Base-by-base conservation (phyloP, 2,113 vertebrate genomes). In the Mystacornis crossleyi region DNA sequence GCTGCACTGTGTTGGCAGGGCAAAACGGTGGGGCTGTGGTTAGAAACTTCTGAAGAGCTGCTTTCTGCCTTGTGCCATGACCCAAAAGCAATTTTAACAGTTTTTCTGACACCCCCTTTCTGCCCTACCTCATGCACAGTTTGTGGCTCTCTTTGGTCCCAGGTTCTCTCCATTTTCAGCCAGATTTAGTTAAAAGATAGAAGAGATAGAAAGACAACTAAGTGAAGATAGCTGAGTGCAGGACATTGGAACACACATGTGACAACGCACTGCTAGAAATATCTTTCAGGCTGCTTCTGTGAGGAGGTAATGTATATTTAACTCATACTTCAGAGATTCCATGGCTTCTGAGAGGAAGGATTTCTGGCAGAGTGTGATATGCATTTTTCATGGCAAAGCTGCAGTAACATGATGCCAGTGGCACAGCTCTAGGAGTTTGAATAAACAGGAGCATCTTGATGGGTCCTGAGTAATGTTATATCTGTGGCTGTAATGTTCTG, bases 361-460 rank as follows among this genome's bases (percentile, higher is more conserved):
- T 60, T 67, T 69, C 54, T 72, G 74, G 25, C 50, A 50, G 36
- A 70, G 47, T 14, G 12, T 8, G 62, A 45, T 21, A 90, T 13
- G 47, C 23, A 70, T 86, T 88, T 93, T 73, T 83, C 75, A 62
- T 81, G 58, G 81, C 38, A 75, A 86, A 92, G 67, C 66, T 90
- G 67, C 79, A 62, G 47, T 23, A 80, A 61, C 38, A 13, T 6
- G 34, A n/a, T 69, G 82, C 86, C 58, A 83, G 51, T 57, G 79
- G 54, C 75, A 92, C 64, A 83, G 55, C 31, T 91, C 24, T 42
- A 81, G 50, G 85, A 83, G 40, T 28, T 0, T 45, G 66, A 85
- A 65, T 42, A 82, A 75, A 65, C 62, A 62, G 47, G 45, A 90
- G 69, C 58, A 81, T 66, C 72, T 50, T 61, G 58, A 61, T 54